A percentile compares a stretch with the other conserved stretches of the same genome.
These are phyloP conservation scores for Argya squamiceps DNA, from an alignment of 2,797 vertebrate species.

Conservation along the genomic window DNA sequence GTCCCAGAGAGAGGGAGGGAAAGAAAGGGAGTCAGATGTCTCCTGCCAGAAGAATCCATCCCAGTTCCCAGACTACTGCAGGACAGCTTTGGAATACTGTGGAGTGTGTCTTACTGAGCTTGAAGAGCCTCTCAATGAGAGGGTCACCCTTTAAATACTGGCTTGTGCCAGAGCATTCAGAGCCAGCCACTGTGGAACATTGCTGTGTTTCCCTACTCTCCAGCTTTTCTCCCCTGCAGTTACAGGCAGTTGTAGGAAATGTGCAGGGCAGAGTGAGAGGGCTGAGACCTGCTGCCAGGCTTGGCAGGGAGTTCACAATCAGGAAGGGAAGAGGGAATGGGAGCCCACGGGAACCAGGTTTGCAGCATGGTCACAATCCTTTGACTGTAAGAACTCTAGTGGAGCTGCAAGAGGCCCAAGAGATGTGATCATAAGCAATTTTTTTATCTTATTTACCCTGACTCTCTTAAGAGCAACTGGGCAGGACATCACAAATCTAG, in stretches of 20 bases:
- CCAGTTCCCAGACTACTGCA: background rate
- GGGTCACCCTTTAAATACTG: background rate
- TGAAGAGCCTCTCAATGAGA: background rate
- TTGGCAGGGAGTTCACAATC: background rate
- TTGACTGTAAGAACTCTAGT: background rate
- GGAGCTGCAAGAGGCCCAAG: background rate
- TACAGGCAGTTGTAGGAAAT: background rate
- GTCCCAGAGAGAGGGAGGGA: background rate
- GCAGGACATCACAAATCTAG: background rate
- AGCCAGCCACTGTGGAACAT: background rate
- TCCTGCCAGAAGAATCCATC: background rate
- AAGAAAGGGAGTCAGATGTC: background rate
- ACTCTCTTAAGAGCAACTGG: background rate
- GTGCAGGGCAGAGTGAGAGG: background rate
- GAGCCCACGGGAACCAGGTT: background rate
- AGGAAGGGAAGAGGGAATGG: background rate
- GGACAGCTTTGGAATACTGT: background rate
- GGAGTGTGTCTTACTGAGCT: background rate
- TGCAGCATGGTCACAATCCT: background rate
- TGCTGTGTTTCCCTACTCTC: accelerated
- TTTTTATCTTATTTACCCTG: background rate
- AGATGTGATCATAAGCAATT: background rate
- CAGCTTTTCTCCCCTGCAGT: background rate
- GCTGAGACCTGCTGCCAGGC: background rate
- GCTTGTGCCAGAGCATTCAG: background rate